phyloP scores from a whole-genome alignment of 2,888 invertebrate genomes.

The Lottia scabra region DNA sequence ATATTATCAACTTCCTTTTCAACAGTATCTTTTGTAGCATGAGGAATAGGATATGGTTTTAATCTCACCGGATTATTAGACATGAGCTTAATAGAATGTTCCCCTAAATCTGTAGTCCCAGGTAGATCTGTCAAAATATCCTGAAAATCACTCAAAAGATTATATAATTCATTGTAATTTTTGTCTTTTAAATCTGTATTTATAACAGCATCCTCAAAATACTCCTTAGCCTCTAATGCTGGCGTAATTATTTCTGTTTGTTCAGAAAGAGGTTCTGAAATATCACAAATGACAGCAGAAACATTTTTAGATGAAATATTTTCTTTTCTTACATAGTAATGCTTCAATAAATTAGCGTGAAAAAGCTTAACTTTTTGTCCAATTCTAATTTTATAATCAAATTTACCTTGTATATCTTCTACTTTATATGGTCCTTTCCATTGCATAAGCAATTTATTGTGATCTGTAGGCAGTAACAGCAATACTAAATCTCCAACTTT shows the following conservation, averaged over 20 bases:
- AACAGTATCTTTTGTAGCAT: conserved; percentile 17
- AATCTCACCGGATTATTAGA: conserved; percentile 9
- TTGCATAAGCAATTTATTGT: conserved; percentile 31
- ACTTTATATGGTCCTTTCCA: conserved; percentile 31
- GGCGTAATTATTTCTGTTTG: not conserved
- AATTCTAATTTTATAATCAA: not conserved
- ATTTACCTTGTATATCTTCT: conserved; percentile 13
- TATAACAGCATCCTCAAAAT: not conserved
- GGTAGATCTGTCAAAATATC: conserved; percentile 5
- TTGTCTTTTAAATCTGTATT: too few species aligned
- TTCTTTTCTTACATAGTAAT: not conserved
- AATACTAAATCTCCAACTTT: conserved; percentile 27
- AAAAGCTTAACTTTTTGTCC: not conserved
- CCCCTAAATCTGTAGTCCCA: not conserved
- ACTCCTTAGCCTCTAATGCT: not conserved
- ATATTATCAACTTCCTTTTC: too few species aligned
- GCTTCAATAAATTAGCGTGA: not conserved
- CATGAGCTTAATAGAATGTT: conserved; percentile 17
- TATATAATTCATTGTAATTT: too few species aligned
- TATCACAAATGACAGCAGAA: not conserved
- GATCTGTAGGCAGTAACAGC: conserved; percentile 28
- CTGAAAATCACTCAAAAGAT: not conserved
- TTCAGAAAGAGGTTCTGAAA: not conserved
- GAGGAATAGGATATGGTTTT: conserved; percentile 27
- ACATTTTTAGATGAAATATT: not conserved